A percentile compares a stretch with the other conserved stretches of the same genome.
Conservation (phyloP, 2,888 invertebrate genomes). For the Fragum whitleyi region DNA sequence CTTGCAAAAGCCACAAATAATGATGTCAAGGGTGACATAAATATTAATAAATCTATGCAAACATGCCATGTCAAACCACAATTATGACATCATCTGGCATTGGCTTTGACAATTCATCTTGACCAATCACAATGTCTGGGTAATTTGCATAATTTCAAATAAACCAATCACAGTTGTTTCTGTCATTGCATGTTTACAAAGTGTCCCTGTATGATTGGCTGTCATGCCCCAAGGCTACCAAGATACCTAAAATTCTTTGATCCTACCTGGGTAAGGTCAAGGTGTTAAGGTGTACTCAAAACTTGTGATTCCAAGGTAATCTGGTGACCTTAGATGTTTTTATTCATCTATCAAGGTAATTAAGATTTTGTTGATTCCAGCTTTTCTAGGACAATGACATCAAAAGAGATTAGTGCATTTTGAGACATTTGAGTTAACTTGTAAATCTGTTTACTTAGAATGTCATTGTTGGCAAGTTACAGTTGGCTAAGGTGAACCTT, state of each 20-base stretch:
- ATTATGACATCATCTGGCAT: conserved; percentile 26
- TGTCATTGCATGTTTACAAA: background rate
- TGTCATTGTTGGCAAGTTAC: background rate
- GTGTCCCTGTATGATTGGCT: conserved; percentile 20
- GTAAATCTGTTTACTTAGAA: background rate
- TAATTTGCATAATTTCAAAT: conserved; percentile 2
- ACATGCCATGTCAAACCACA: conserved; percentile 5
- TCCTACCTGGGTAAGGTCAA: background rate
- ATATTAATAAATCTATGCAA: background rate
- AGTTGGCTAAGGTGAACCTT: background rate
- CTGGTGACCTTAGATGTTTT: conserved; percentile 10
- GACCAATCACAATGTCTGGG: background rate
- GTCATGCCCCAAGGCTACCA: conserved; percentile 18
- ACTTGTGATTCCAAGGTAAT: conserved; percentile 25
- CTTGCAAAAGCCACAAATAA: too few species aligned
- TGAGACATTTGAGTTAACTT: conserved; percentile 14
- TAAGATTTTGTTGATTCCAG: conserved; percentile 8
- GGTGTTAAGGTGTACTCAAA: conserved; percentile 9
- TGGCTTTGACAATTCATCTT: conserved; percentile 10
- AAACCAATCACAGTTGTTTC: background rate
- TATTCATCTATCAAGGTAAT: conserved; percentile 9
- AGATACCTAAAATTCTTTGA: conserved; percentile 16
- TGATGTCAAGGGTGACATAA: background rate
- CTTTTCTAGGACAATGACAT: conserved; percentile 1
- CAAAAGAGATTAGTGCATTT: conserved; percentile 11